phyloP scores from a whole-genome alignment of 2,888 invertebrate species.

The Platycnemis pennipes region DNA sequence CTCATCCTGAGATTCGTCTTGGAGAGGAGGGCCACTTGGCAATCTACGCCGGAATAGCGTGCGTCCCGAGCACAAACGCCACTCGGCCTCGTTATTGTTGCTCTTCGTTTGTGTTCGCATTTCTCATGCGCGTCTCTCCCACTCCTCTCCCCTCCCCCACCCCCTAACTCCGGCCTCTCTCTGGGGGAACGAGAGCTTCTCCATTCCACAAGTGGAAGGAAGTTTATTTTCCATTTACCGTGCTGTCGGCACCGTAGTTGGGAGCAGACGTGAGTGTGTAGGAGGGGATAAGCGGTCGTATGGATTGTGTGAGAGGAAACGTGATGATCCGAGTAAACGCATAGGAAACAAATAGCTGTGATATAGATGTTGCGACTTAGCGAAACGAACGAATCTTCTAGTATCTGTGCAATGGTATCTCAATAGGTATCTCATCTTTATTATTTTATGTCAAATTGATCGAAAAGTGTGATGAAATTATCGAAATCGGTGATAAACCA shows the following conservation, averaged over 20 bases:
- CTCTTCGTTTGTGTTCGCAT: background rate
- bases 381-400: too few species aligned
- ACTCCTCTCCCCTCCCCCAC: background rate
- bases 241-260: background rate
- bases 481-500: too few species aligned
- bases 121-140: background rate
- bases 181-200: background rate
- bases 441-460: too few species aligned
- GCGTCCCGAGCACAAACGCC: background rate
- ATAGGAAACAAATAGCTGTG: too few species aligned
- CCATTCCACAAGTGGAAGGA: background rate
- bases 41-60: conserved; percentile 4
- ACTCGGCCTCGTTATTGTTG: background rate
- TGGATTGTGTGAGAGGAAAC: too few species aligned
- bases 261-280: background rate
- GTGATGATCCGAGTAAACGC: too few species aligned
- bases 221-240: background rate
- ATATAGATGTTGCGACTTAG: too few species aligned
- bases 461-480: too few species aligned
- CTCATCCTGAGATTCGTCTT: background rate
- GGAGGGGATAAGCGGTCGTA: background rate
- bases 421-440: too few species aligned
- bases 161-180: background rate
- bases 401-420: too few species aligned
- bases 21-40: background rate